Base-by-base conservation (phyloP, 2,797 vertebrate genomes). In the Sebastes reedi region DNA sequence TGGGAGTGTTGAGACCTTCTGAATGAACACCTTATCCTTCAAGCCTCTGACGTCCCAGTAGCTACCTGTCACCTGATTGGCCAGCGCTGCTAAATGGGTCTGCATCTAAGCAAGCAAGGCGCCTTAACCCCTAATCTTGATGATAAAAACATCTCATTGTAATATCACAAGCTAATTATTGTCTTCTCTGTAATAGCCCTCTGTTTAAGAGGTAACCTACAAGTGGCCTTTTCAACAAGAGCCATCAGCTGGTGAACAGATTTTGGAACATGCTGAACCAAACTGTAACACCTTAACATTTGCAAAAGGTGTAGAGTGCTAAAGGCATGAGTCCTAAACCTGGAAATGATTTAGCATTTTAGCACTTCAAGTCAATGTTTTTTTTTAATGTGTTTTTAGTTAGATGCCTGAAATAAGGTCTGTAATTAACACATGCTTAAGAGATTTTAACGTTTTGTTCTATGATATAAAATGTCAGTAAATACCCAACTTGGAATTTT, bases 41-140 rank as follows among this genome's bases (percentile, higher is more conserved):
- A 80, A 89, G 83, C 55, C 74, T 87, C 93, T 91, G 87, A 94
- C 92, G 87, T 85, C 89, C 83, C 89, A 72, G 77, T 77, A 81
- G 92, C 90, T 92, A 80, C 87, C 90, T 52, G 83, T 55, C 81
- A 61, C 78, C 86, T 94, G 95, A 96, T 93, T 95, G 95, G 95
- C 89, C 86, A 85, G 89, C 65, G 75, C 68, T 60, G 87, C 91
- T 89, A 94, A 95, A 89, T 93, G 92, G 92, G 90, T 93, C 91
- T 92, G 85, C 79, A 80, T 84, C 91, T 50, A 50, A 50, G 46
- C 87, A 87, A 93, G 94, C 83, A 89, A 92, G 95, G 92, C 91
- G 88, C 81, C 87, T 94, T 96, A 97, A 95, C 89, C 91, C 79
- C 71, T 96, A 97, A 97, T 96, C 96, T 94, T 91, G 80, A 80